Evolutionary conservation across 2,888 invertebrate species (phyloP).

Genomic region (Helobdella robusta): DNA sequence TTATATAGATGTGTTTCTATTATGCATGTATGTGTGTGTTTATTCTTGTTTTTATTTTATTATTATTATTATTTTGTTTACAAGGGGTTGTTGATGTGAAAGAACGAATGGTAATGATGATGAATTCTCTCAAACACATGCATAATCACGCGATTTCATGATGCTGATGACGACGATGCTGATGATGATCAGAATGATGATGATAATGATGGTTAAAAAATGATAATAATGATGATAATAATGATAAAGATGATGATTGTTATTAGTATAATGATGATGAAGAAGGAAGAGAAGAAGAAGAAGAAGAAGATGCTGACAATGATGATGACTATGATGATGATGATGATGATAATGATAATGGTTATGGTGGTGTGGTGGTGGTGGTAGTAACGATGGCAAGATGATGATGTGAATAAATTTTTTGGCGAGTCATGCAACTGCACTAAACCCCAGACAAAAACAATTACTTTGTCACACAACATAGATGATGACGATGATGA

Average conservation of each 20-base stretch:
- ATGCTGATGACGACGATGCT: neutral
- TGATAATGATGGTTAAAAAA: neutral
- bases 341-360: constrained; percentile 3
- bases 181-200: neutral
- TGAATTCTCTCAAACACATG: neutral
- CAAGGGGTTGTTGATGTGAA: too few relatives aligned
- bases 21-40: too few relatives aligned
- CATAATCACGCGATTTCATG: neutral
- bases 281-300: neutral
- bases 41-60: too few relatives aligned
- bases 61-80: too few relatives aligned
- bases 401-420: too few relatives aligned
- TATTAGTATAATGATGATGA: neutral
- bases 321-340: constrained; percentile 1
- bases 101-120: too few relatives aligned
- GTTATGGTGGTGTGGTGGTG: too few relatives aligned
- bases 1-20: too few relatives aligned
- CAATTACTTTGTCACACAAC: too few relatives aligned
- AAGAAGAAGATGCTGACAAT: neutral
- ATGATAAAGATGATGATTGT: neutral
- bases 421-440: too few relatives aligned
- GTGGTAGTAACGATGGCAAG: too few relatives aligned
- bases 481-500: constrained; percentile 3
- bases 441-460: too few relatives aligned
- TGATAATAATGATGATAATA: constrained; percentile 2